These are phyloP conservation scores for Sarcophaga rosellei DNA, from an alignment of 2,888 invertebrate genomes.

Conservation along the genomic window DNA sequence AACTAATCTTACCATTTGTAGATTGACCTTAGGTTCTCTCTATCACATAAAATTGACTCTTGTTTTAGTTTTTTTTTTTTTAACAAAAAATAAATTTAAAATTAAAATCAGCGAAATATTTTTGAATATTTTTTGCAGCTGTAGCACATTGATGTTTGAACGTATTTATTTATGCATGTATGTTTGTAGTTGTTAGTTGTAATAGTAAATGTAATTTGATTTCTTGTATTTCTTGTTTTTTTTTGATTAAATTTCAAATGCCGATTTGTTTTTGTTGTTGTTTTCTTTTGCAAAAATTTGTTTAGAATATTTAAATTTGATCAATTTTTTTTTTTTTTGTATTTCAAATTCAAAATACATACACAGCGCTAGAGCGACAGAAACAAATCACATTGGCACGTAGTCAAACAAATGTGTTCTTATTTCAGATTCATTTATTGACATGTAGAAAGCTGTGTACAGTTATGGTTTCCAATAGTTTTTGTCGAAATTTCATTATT, in stretches of 20 bases:
- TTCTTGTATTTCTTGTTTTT: not conserved
- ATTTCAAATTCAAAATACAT: slow-evolving; percentile 38
- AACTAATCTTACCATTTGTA: slow-evolving; percentile 42
- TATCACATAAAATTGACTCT: too few species aligned
- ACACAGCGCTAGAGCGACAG: too few species aligned
- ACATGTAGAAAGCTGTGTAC: too few species aligned
- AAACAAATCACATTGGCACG: too few species aligned
- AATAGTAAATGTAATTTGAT: not conserved
- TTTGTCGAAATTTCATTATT: too few species aligned
- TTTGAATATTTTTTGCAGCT: too few species aligned
- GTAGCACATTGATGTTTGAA: not conserved
- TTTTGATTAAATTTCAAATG: not conserved
- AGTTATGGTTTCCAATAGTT: too few species aligned
- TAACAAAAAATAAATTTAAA: slow-evolving; percentile 10
- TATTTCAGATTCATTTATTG: slow-evolving; percentile 2
- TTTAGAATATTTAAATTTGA: too few species aligned
- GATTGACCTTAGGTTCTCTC: too few species aligned
- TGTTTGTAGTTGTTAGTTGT: not conserved
- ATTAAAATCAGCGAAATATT: slow-evolving; percentile 42
- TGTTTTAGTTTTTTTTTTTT: too few species aligned
- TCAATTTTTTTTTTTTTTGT: not conserved
- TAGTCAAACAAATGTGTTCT: not conserved
- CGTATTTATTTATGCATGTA: slow-evolving; percentile 18
- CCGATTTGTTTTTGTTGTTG: slow-evolving; percentile 1
- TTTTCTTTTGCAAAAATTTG: not conserved